Base-by-base conservation (phyloP, 2,888 invertebrate species). In the Yponomeuta malinellus region DNA sequence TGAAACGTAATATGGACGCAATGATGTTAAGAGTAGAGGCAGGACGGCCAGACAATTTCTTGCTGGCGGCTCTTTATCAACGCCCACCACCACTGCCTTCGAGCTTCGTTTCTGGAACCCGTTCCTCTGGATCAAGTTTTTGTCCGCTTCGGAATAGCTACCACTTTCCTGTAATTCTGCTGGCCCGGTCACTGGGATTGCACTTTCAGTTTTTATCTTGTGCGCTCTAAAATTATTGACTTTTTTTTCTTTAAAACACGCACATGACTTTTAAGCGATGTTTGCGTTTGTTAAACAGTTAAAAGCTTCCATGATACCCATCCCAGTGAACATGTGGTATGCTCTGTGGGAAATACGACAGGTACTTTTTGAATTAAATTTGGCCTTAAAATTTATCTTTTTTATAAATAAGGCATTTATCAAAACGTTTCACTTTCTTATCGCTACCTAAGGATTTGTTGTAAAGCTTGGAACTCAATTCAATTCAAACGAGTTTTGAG, bases 381-480 rank as follows among this genome's bases (percentile, higher is more conserved):
- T 23, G 23, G 23, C 23, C 23, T 23, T 23, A 23, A 23, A 23
- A 23, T 23, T 23, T 23, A 23, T 23, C 23, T 23, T 23, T 23
- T 23, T 23, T 23, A 23, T 23, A 23, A 23, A 23, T 37, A 37
- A 37, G 37, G 37, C 5, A 37, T 37, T 37, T 37, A 23, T 23
- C 23, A 23, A 23, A 23, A 23, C 23, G 37, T 37, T 37, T 37
- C 37, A 37, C 37, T 37, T 37, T 37, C 37, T 37, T 2, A 37
- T 37, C 37, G 5, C 2, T 2, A 37, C 5, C 37, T 37, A 37
- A 37, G 37, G 37, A 37, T 37, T 37, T 5, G 37, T 37, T 37
- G 2, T 37, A 2, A 37, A 37, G 2, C 2, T 37, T 37, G 37
- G 37, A 37, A 79, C 81, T 23, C 0, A 23, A 23, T 23, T 23